phyloP scores from a whole-genome alignment of 2,797 vertebrate species.

The Cossypha dichroa region DNA sequence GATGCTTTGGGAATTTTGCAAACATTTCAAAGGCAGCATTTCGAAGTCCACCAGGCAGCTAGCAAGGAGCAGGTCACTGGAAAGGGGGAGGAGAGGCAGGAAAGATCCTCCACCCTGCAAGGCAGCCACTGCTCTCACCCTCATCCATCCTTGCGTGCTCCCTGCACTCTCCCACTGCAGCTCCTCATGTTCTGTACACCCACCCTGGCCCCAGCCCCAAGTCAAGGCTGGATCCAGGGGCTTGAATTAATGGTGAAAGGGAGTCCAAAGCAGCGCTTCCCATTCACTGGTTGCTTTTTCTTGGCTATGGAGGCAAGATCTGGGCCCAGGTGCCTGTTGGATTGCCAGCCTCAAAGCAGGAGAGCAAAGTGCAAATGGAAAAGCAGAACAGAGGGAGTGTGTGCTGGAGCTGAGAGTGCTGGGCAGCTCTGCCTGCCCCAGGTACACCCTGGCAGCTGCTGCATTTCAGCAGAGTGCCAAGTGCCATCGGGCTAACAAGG shows the following conservation, averaged over 20 bases:
- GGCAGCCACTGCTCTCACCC: background rate
- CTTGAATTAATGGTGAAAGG: background rate
- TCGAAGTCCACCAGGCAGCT: background rate
- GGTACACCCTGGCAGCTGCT: background rate
- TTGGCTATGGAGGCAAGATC: background rate
- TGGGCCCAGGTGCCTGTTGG: background rate
- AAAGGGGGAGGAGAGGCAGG: background rate
- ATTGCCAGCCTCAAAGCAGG: background rate
- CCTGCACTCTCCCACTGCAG: fast-evolving
- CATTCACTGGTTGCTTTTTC: fast-evolving
- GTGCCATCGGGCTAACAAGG: fast-evolving
- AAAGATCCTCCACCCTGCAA: background rate
- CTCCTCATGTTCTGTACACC: fast-evolving
- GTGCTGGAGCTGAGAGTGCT: background rate
- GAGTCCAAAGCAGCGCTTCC: fast-evolving
- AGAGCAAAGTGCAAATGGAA: background rate
- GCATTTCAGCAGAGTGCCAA: background rate
- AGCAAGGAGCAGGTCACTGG: fast-evolving
- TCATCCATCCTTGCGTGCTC: background rate
- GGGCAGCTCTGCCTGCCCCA: background rate
- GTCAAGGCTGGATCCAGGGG: background rate
- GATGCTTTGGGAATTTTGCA: background rate
- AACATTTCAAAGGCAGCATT: background rate
- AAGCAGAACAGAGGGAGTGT: fast-evolving
- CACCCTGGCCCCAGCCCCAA: fast-evolving